Base-by-base conservation (phyloP, 1,140 invertebrate species). In the Prorops nasuta region DNA sequence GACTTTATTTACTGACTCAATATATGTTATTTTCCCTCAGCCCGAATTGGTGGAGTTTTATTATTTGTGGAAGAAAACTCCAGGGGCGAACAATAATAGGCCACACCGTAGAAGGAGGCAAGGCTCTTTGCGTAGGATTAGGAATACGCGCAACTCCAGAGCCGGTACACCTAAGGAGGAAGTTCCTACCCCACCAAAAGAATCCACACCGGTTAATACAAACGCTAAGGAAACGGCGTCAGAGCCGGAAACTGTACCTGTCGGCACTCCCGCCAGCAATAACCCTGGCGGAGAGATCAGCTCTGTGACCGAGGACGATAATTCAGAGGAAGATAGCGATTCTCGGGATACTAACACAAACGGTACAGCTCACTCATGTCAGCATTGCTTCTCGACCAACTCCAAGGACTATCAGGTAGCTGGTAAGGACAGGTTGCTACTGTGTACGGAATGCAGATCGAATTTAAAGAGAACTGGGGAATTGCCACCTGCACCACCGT, bases 51-150 rank as follows among this genome's bases (percentile, higher is more conserved):
- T 99, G 19, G 95, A 98, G 70, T 99, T 94, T 80, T 99, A 99
- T 78, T 99, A 99, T 80, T 83, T 98, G 70, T 99, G 96, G 97
- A 99, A 99, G 81, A 99, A 99, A 80, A 98, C 96, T n/a, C 94
- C 96, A n/a, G 92, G 92, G 62, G 96, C 96, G 36, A 92, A 93
- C 71, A 93, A 91, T 72, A 93, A 94, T 75, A 83, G 94, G 47
- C 94, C 94, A 16, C 92, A 96, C 69, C 82, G 94, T 44, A 81
- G 94, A 80, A 82, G 93, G 42, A 80, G 94, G 44, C 90, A 92
- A 72, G 90, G 89, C 58, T 93, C 92, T n/a, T 79, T 96, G 46
- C 84, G 94, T 55, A 80, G 94, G 55, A 93, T 94, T 51, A 83
- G 92, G 51, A 91, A 91, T 63, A 92, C 90, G 32, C 79, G 90